Conservation (phyloP, 53 echinoderm and acorn worm species). For the Holothuria leucospilota region DNA sequence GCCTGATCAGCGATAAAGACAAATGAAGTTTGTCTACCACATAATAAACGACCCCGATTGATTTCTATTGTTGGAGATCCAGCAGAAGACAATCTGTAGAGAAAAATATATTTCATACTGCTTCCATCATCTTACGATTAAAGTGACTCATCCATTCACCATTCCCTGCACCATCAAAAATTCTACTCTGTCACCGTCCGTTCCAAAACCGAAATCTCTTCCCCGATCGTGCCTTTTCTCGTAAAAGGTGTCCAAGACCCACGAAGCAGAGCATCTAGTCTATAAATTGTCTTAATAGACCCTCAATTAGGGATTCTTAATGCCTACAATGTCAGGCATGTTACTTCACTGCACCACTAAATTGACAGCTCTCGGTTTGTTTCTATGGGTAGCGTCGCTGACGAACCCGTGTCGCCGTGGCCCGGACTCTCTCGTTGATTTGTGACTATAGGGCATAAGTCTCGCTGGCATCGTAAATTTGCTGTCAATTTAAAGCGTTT, state of each 20-base stretch:
- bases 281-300: conserved; percentile 46
- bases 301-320: conserved; percentile 32
- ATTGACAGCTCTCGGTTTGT: conserved; percentile 12
- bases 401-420: conserved; percentile 1
- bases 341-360: not conserved
- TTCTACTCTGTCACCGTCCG: no score
- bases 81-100: no score
- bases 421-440: not conserved
- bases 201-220: conserved; percentile 26
- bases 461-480: conserved; percentile 23
- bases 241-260: not conserved
- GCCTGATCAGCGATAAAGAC: no score
- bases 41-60: no score
- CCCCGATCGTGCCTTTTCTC: conserved; percentile 30
- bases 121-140: no score
- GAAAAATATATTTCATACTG: no score
- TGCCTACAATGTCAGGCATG: conserved; percentile 1
- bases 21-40: no score
- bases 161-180: not conserved
- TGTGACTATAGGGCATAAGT: conserved; percentile 11
- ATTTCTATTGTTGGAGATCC: no score
- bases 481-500: conserved; percentile 33
- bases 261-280: not conserved
- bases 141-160: conserved; percentile 5
- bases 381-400: not conserved